Conservation (phyloP, 2,888 invertebrate species). For the Fragum sueziense region DNA sequence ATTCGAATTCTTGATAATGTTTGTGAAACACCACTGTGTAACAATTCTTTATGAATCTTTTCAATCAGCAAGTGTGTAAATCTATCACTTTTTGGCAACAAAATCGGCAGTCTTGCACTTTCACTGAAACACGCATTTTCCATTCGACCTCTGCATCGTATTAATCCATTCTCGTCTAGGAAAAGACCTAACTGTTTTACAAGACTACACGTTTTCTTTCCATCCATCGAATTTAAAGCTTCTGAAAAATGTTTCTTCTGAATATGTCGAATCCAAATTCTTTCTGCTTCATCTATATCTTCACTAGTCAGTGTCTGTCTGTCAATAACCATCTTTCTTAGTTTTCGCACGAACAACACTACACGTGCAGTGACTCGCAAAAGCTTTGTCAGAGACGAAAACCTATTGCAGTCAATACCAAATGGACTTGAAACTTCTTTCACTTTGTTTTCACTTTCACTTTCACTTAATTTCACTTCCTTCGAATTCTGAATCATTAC, state of each 20-base stretch:
- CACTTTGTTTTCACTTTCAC: no score
- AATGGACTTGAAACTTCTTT: slow-evolving; percentile 13
- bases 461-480: no score
- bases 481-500: neutral
- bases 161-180: slow-evolving; percentile 22
- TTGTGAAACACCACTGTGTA: slow-evolving; percentile 47
- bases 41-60: slow-evolving; percentile 34
- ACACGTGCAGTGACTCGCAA: slow-evolving; percentile 26
- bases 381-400: slow-evolving; percentile 30
- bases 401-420: slow-evolving; percentile 21
- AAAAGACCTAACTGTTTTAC: slow-evolving; percentile 33
- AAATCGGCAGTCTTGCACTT: slow-evolving; percentile 38
- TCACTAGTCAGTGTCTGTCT: slow-evolving; percentile 7
- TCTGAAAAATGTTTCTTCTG: slow-evolving; percentile 7
- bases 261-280: slow-evolving; percentile 31
- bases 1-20: slow-evolving; percentile 28
- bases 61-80: slow-evolving; percentile 42
- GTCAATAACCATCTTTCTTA: neutral
- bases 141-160: slow-evolving; percentile 44
- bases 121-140: slow-evolving; percentile 46
- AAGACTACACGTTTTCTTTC: slow-evolving; percentile 8
- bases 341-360: slow-evolving; percentile 23
- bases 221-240: neutral
- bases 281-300: slow-evolving; percentile 30
- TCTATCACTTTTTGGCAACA: slow-evolving; percentile 39